phyloP scores from a whole-genome alignment of 1,140 invertebrate species.

The Penaeus indicus region DNA sequence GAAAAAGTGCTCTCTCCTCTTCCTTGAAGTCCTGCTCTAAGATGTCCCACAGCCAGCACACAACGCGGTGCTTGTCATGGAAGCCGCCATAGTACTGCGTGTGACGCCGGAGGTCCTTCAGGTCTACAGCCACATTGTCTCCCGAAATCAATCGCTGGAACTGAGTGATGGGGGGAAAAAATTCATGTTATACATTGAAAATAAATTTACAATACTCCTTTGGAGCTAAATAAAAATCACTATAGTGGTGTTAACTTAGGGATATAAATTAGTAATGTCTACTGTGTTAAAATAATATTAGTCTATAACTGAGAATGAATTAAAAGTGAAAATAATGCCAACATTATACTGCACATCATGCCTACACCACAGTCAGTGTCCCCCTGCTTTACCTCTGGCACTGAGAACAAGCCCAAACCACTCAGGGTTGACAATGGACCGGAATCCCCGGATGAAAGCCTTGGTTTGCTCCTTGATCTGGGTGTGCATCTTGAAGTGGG shows the following conservation, averaged over 20 bases:
- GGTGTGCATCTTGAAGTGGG: conserved; percentile 96
- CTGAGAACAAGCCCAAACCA: conserved; percentile 97
- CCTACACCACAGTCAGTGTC: no score
- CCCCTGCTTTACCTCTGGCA: conserved; percentile 83
- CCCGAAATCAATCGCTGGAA: conserved; percentile 91
- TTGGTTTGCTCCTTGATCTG: conserved; percentile 97
- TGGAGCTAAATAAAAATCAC: no score
- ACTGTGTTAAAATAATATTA: no score
- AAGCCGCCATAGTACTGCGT: conserved; percentile 99
- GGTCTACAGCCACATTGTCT: conserved; percentile 90
- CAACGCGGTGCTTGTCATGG: conserved; percentile 97
- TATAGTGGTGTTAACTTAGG: no score
- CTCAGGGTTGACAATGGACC: conserved; percentile 93
- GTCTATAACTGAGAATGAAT: no score
- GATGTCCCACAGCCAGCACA: conserved; percentile 99
- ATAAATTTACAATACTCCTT: background rate
- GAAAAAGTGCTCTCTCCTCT: conserved; percentile 91
- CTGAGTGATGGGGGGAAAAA: conserved; percentile 70
- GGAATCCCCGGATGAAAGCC: conserved; percentile 96
- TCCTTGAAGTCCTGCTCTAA: conserved; percentile 94
- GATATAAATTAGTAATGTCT: no score
- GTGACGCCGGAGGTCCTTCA: conserved; percentile 90
- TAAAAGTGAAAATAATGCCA: no score
- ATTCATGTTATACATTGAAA: background rate
- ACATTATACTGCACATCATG: no score